These are phyloP conservation scores for Horisme vitalbata DNA, from an alignment of 2,888 invertebrate genomes.

Conservation along the genomic window DNA sequence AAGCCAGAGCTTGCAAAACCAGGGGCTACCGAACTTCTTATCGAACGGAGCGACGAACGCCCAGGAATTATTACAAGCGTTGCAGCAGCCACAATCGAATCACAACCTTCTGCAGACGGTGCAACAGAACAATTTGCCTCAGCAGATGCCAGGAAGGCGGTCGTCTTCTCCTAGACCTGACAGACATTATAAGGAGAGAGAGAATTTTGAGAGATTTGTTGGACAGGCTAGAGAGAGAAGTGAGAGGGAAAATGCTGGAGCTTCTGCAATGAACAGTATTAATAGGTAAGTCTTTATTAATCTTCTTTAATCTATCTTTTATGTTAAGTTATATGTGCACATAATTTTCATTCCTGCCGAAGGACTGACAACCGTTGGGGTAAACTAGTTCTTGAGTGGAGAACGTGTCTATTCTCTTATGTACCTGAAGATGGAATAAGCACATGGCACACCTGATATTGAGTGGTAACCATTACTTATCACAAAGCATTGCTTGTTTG, in stretches of 20 bases:
- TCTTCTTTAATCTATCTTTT: not conserved
- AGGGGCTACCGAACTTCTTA: conserved; percentile 87
- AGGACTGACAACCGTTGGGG: too few species aligned
- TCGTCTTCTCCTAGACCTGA: conserved; percentile 74
- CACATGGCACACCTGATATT: too few species aligned
- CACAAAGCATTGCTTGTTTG: too few species aligned
- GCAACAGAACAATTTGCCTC: conserved; percentile 74
- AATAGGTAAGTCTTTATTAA: conserved; percentile 83
- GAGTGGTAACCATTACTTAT: too few species aligned
- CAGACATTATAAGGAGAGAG: conserved; percentile 77
- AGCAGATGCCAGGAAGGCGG: conserved; percentile 76
- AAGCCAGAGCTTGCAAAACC: conserved; percentile 79
- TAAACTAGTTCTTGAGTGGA: too few species aligned
- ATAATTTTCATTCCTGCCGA: too few species aligned
- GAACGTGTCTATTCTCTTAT: too few species aligned
- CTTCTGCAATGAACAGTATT: conserved; percentile 85
- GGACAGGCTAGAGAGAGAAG: conserved; percentile 78
- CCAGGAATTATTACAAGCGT: conserved; percentile 89
- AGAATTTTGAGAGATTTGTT: conserved; percentile 71
- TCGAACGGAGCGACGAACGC: conserved; percentile 86
- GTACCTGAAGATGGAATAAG: too few species aligned
- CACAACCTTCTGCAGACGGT: conserved; percentile 76
- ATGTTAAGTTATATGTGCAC: too few species aligned
- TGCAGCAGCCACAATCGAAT: conserved; percentile 77
- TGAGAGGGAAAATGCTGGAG: conserved; percentile 79